Evolutionary conservation across 30 jellyfish, hydroid and myxozoan species (phyloP).

Genomic region (Catostylus mosaicus): DNA sequence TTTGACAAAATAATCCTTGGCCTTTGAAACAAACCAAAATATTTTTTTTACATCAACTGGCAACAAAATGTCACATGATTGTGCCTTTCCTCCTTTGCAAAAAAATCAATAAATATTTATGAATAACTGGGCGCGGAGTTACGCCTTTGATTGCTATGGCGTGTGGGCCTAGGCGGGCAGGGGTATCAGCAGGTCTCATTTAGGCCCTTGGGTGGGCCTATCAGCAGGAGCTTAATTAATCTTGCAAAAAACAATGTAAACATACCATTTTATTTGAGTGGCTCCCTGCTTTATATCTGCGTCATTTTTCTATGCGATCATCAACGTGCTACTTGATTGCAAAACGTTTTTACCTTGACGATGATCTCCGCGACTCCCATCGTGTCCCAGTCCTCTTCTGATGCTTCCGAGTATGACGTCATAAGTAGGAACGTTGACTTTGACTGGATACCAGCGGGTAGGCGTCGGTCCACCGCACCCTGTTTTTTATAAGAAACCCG

Average conservation of each 20-base stretch:
- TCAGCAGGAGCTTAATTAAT: neutral
- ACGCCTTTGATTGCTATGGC: neutral
- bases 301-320: neutral
- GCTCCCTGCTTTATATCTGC: neutral
- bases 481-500: too few species aligned
- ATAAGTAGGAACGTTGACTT: neutral
- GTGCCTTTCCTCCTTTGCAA: too few species aligned
- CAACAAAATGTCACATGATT: too few species aligned
- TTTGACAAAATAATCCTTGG: too few species aligned
- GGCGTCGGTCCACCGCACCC: too few species aligned
- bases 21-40: too few species aligned
- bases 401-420: constrained; percentile 58
- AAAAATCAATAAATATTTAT: too few species aligned
- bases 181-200: neutral
- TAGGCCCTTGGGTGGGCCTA: neutral
- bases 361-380: neutral
- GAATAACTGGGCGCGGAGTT: neutral
- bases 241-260: too few species aligned
- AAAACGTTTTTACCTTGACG: neutral
- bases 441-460: too few species aligned
- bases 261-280: neutral
- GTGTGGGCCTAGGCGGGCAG: neutral
- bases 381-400: constrained; percentile 48
- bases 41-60: too few species aligned
- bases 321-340: neutral